Conservation (phyloP, 2,888 invertebrate genomes). For the Rhamphomyia laevipes region DNA sequence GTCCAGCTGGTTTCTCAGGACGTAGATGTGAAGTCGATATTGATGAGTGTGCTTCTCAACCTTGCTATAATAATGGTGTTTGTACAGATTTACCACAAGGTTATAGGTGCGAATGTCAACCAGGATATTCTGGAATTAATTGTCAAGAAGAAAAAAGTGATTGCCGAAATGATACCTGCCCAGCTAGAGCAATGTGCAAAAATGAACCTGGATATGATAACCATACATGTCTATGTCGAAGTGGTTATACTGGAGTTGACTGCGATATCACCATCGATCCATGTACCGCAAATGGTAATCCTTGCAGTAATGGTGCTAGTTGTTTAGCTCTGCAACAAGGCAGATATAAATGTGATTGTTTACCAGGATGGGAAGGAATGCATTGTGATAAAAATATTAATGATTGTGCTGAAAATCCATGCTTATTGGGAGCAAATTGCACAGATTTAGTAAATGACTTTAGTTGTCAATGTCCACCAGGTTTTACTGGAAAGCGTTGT, state of each 20-base stretch:
- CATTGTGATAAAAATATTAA: constrained; percentile 88
- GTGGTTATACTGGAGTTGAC: constrained; percentile 87
- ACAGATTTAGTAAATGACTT: constrained; percentile 93
- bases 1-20: constrained; percentile 90
- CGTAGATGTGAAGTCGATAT: constrained; percentile 88
- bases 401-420: constrained; percentile 88
- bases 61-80: constrained; percentile 86
- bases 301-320: constrained; percentile 81
- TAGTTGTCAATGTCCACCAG: constrained; percentile 82
- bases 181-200: constrained; percentile 94
- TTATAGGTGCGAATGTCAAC: constrained; percentile 77
- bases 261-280: constrained; percentile 89
- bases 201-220: constrained; percentile 84
- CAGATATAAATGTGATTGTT: constrained; percentile 86
- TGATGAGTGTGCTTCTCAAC: constrained; percentile 87
- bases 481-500: constrained; percentile 92
- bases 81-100: constrained; percentile 89
- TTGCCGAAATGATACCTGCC: constrained; percentile 81
- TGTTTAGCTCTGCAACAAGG: constrained; percentile 86
- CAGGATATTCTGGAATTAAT: constrained; percentile 83
- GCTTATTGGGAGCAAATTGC: constrained; percentile 80
- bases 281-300: constrained; percentile 78
- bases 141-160: constrained; percentile 90
- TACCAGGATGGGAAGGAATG: constrained; percentile 95
- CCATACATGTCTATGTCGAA: constrained; percentile 83